phyloP scores from a whole-genome alignment of 1,140 invertebrate genomes.

The Varroa destructor region DNA sequence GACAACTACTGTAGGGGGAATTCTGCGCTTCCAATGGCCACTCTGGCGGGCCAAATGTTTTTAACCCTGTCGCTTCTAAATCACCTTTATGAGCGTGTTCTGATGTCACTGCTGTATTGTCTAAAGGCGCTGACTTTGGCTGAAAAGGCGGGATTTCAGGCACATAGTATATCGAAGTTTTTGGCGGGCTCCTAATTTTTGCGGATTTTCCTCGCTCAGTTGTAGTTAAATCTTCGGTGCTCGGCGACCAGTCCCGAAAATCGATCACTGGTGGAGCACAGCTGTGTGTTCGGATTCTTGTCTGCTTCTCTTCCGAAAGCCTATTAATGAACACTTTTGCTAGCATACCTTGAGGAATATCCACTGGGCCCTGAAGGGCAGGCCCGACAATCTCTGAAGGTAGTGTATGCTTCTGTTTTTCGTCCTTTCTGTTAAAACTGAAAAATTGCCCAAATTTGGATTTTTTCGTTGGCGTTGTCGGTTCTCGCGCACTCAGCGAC shows the following conservation, averaged over 20 bases:
- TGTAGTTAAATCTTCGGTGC: slow-evolving; percentile 8
- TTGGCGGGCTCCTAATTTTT: neutral
- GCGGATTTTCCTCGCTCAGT: neutral
- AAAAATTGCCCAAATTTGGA: slow-evolving; percentile 14
- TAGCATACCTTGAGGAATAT: slow-evolving; percentile 18
- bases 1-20: slow-evolving; percentile 5
- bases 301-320: neutral
- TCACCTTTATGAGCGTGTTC: too few relatives aligned
- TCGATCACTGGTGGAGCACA: neutral
- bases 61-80: too few relatives aligned
- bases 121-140: neutral
- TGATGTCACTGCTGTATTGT: neutral
- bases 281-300: neutral
- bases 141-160: slow-evolving; percentile 14
- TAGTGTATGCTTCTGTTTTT: neutral
- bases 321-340: slow-evolving; percentile 16
- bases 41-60: neutral
- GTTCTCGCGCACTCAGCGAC: slow-evolving; percentile 6
- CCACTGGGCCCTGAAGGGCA: neutral
- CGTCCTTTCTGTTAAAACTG: slow-evolving; percentile 21
- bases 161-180: neutral
- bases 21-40: neutral
- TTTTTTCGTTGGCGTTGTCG: slow-evolving; percentile 19
- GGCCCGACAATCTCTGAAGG: neutral
- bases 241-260: slow-evolving; percentile 7